A percentile compares a stretch with the other conserved stretches of the same genome.
These are phyloP conservation scores for Apocheima hispidaria DNA, from an alignment of 2,888 invertebrate species.

Conservation along the genomic window DNA sequence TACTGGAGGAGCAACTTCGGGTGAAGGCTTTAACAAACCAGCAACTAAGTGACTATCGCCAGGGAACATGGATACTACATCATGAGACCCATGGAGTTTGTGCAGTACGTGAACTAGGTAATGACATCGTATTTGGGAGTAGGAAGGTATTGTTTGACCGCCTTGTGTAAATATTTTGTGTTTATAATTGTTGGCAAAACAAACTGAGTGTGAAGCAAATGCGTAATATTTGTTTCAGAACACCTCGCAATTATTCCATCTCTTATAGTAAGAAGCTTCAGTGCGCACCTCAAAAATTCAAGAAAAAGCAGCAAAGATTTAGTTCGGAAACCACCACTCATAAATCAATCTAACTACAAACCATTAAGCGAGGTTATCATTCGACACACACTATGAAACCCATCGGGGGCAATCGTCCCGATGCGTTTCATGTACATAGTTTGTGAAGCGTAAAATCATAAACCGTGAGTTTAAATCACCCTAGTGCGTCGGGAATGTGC, in stretches of 20 bases:
- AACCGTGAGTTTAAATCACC: slow-evolving; percentile 45
- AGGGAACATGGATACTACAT: slow-evolving; percentile 49
- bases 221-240: slow-evolving; percentile 35
- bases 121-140: slow-evolving; percentile 22
- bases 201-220: slow-evolving; percentile 40
- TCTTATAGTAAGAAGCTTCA: slow-evolving; percentile 42
- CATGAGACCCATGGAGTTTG: slow-evolving; percentile 34
- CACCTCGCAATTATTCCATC: slow-evolving; percentile 37
- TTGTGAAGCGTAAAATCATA: slow-evolving; percentile 67
- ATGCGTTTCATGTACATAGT: slow-evolving; percentile 69
- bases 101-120: slow-evolving; percentile 24
- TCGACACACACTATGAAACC: slow-evolving; percentile 67
- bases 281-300: slow-evolving; percentile 64
- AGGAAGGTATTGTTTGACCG: slow-evolving; percentile 19
- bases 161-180: slow-evolving; percentile 28
- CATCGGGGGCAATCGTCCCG: slow-evolving; percentile 53
- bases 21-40: slow-evolving; percentile 66
- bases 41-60: slow-evolving; percentile 65
- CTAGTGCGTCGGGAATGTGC: slow-evolving; percentile 47
- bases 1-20: slow-evolving; percentile 36
- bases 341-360: slow-evolving; percentile 81
- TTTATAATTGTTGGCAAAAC: slow-evolving; percentile 31
- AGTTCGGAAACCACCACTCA: slow-evolving; percentile 80
- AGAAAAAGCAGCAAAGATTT: slow-evolving; percentile 78
- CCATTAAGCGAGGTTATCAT: slow-evolving; percentile 80